These are phyloP conservation scores for Sitta carolinensis DNA, from an alignment of 2,797 vertebrate genomes.

Conservation along the genomic window DNA sequence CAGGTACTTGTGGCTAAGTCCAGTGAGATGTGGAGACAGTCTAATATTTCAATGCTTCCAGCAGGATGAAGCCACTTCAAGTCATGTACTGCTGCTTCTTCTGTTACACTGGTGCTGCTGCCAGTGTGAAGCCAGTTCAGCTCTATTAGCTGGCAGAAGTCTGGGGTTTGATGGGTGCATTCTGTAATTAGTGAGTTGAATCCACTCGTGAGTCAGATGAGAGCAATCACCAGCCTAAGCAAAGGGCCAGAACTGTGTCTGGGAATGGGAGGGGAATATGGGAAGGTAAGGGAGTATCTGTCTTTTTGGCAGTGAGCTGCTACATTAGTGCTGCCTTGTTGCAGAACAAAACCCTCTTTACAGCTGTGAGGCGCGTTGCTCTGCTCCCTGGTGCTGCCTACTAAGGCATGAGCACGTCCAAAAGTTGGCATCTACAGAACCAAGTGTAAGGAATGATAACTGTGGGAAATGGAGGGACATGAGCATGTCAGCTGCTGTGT, in stretches of 20 bases:
- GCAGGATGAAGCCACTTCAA: background rate
- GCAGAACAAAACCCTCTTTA: background rate
- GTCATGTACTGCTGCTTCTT: background rate
- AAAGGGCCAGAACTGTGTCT: background rate
- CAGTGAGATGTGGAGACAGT: background rate
- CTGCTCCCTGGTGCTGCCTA: background rate
- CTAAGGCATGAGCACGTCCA: background rate
- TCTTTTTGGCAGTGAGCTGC: background rate
- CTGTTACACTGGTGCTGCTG: background rate
- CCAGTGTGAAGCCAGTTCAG: background rate
- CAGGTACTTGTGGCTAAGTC: background rate
- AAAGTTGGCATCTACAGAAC: background rate
- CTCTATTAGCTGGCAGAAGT: background rate
- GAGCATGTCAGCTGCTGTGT: accelerated
- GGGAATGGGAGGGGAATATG: background rate
- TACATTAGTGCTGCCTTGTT: background rate
- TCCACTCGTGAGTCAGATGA: background rate
- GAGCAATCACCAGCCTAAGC: background rate
- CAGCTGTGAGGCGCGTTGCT: accelerated
- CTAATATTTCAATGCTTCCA: background rate
- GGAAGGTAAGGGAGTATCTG: background rate
- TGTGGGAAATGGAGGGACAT: background rate
- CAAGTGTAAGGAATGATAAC: background rate
- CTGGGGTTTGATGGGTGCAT: background rate
- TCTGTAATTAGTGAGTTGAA: background rate